These are phyloP conservation scores for Cheilosia soror DNA, from an alignment of 2,888 invertebrate genomes.

Conservation along the genomic window DNA sequence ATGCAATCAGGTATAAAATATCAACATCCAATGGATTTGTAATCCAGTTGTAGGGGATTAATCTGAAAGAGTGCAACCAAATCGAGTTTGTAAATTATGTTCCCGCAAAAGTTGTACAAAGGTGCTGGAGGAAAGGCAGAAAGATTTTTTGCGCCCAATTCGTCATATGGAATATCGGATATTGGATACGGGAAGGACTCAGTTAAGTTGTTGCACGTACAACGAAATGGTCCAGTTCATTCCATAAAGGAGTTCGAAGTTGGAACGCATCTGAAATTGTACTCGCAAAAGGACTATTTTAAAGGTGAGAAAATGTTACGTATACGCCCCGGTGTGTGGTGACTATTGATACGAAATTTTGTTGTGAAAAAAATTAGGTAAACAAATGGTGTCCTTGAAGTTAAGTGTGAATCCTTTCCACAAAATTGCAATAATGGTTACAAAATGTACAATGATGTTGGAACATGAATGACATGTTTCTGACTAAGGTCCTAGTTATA, in stretches of 20 bases:
- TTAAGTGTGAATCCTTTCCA: no score
- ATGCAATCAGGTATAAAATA: constrained; percentile 58
- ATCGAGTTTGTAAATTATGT: constrained; percentile 20
- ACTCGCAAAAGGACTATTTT: constrained; percentile 89
- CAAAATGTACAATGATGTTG: no score
- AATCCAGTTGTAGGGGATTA: constrained; percentile 36
- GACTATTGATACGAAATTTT: no score
- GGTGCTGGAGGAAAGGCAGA: not conserved
- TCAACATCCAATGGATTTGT: not conserved
- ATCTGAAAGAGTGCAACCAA: constrained; percentile 39
- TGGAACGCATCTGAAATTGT: constrained; percentile 88
- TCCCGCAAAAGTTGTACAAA: constrained; percentile 55
- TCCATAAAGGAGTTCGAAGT: constrained; percentile 90
- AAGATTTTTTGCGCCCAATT: not conserved
- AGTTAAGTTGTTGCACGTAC: constrained; percentile 90
- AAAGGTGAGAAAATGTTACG: constrained; percentile 81
- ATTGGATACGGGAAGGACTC: constrained; percentile 88
- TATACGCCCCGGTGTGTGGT: not conserved
- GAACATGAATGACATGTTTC: no score
- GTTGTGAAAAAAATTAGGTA: no score
- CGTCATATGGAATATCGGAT: constrained; percentile 80
- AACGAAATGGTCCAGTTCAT: constrained; percentile 88
- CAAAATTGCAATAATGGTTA: no score
- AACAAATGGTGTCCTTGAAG: no score
- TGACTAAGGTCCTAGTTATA: no score